Conservation (phyloP, 2,113 vertebrate genomes). For the Bagarius yarrelli region DNA sequence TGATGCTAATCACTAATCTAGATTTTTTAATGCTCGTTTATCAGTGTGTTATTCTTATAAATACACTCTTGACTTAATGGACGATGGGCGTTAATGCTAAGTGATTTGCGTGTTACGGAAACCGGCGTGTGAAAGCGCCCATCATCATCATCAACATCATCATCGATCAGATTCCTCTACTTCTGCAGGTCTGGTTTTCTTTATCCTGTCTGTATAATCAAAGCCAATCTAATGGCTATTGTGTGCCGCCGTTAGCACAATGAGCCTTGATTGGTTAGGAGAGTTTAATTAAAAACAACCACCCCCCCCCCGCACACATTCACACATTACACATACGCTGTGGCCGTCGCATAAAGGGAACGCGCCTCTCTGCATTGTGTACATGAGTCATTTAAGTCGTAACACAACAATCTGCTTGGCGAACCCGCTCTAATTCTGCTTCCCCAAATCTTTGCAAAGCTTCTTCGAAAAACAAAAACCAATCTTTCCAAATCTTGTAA, state of each 20-base stretch:
- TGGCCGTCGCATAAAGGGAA: conserved; percentile 7
- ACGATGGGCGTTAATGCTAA: conserved; percentile 18
- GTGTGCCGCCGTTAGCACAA: conserved; percentile 60
- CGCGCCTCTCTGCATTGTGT: conserved; percentile 3
- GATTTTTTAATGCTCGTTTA: conserved; percentile 28
- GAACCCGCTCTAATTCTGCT: conserved; percentile 11
- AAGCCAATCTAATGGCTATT: conserved; percentile 60
- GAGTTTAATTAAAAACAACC: conserved; percentile 53
- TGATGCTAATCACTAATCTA: conserved; percentile 29
- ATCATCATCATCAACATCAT: conserved; percentile 6
- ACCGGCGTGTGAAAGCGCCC: not conserved
- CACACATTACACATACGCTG: conserved; percentile 29
- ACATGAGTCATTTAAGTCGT: conserved; percentile 29
- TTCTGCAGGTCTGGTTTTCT: conserved; percentile 48
- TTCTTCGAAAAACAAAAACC: conserved; percentile 35
- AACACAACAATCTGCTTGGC: conserved; percentile 32
- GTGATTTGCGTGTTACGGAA: conserved; percentile 44
- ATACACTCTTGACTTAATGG: conserved; percentile 43
- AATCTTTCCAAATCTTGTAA: conserved; percentile 34
- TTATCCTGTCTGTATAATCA: conserved; percentile 55
- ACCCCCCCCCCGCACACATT: conserved; percentile 43
- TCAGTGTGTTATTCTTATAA: conserved; percentile 37
- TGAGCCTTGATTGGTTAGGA: conserved; percentile 61
- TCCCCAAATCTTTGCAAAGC: conserved; percentile 7
- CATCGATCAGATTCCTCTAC: conserved; percentile 41